Evolutionary conservation across 2,888 invertebrate species (phyloP).

Genomic region (Phaonia tiefii): DNA sequence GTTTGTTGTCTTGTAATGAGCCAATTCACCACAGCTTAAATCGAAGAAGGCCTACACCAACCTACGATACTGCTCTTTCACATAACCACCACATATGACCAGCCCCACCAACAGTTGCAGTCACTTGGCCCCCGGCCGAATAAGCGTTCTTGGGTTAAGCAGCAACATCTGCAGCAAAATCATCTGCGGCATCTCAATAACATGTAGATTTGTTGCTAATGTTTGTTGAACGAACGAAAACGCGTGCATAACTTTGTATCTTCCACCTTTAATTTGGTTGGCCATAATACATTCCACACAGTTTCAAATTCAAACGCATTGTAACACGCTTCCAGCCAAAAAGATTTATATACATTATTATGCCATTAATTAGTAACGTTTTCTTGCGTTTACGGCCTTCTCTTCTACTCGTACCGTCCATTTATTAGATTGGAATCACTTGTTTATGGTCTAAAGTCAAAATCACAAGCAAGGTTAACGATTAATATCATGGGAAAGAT

Average conservation of each 20-base stretch:
- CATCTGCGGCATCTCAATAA: constrained; percentile 65
- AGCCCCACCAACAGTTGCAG: too few species aligned
- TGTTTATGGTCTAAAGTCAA: constrained; percentile 37
- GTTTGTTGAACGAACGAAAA: constrained; percentile 52
- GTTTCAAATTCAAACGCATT: constrained; percentile 70
- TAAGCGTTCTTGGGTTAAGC: constrained; percentile 9
- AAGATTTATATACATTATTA: constrained; percentile 66
- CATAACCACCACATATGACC: too few species aligned
- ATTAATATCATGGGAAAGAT: constrained; percentile 25
- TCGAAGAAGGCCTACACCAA: constrained; percentile 25
- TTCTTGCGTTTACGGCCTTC: neutral
- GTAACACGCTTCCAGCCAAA: constrained; percentile 54
- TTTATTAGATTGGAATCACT: constrained; percentile 79
- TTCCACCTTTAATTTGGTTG: constrained; percentile 48
- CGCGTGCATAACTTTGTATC: constrained; percentile 53
- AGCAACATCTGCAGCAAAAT: neutral
- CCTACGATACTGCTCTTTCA: neutral
- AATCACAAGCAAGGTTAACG: constrained; percentile 39
- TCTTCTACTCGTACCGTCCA: neutral
- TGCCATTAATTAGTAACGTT: constrained; percentile 78
- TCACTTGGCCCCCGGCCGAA: neutral
- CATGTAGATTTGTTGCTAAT: constrained; percentile 67
- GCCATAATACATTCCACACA: constrained; percentile 48
- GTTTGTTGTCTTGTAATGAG: constrained; percentile 68
- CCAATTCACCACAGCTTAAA: constrained; percentile 60